phyloP scores from a whole-genome alignment of 2,797 vertebrate genomes.

The Sebastes glaucus region DNA sequence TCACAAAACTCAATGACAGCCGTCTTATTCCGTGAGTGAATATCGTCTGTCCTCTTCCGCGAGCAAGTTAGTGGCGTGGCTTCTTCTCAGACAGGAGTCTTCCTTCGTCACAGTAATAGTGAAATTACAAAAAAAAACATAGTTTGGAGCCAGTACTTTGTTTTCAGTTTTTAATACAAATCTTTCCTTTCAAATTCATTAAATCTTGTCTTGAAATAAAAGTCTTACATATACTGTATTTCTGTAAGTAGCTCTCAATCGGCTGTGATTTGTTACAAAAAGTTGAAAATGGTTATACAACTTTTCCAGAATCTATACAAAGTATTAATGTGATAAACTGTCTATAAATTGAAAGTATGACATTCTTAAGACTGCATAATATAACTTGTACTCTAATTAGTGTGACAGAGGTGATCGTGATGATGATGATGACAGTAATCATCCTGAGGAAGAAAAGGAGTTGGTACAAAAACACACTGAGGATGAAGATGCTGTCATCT shows the following conservation, averaged over 20 bases:
- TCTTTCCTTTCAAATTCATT: neutral
- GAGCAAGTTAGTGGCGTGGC: too few relatives aligned
- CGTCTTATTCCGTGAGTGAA: too few relatives aligned
- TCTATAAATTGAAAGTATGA: neutral
- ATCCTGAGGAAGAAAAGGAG: conserved; percentile 20
- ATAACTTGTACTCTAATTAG: conserved; percentile 40
- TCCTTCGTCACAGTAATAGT: too few relatives aligned
- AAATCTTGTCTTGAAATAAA: neutral
- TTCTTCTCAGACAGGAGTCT: too few relatives aligned
- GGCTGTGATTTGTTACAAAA: neutral
- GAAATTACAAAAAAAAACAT: neutral
- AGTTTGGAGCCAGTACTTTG: neutral
- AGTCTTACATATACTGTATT: neutral
- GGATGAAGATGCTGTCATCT: conserved; percentile 58
- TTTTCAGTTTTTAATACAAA: neutral
- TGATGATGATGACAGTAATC: neutral
- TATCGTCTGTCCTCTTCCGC: too few relatives aligned
- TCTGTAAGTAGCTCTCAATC: neutral
- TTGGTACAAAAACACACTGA: conserved; percentile 53
- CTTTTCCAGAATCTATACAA: neutral
- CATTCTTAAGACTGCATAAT: neutral
- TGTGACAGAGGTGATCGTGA: conserved; percentile 35
- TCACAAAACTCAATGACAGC: too few relatives aligned
- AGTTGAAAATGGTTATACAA: neutral
- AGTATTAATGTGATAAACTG: neutral